Percentiles rank a stretch among this genome's conserved stretches.
phyloP scores from a whole-genome alignment of 2,797 vertebrate genomes.

The Pterois miles region DNA sequence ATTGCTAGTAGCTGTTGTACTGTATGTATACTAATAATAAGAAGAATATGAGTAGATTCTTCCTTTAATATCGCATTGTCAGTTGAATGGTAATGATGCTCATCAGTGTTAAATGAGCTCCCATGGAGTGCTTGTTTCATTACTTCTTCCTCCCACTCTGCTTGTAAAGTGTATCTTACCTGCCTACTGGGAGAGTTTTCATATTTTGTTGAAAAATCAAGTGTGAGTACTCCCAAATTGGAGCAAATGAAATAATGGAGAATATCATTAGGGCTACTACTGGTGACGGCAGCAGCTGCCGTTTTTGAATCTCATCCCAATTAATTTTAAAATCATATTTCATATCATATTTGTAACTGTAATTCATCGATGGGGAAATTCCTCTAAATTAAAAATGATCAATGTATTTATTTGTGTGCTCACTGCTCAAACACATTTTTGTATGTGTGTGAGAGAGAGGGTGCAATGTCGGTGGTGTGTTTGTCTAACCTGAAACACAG shows the following conservation, averaged over 20 bases:
- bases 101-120: slow-evolving; percentile 62
- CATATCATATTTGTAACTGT: no score
- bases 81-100: slow-evolving; percentile 52
- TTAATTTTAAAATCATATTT: slow-evolving; percentile 20
- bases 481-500: slow-evolving; percentile 91
- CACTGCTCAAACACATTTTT: not conserved
- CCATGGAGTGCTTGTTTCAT: slow-evolving; percentile 43
- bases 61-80: slow-evolving; percentile 40
- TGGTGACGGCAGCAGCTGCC: slow-evolving; percentile 42
- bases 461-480: slow-evolving; percentile 12
- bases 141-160: slow-evolving; percentile 40
- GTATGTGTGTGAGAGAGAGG: not conserved
- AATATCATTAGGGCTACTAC: not conserved
- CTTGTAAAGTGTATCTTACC: slow-evolving; percentile 47
- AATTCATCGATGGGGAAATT: slow-evolving; percentile 5
- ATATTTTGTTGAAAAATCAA: slow-evolving; percentile 26
- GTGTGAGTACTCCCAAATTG: slow-evolving; percentile 35
- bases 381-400: slow-evolving; percentile 13
- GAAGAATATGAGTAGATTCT: not conserved
- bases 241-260: slow-evolving; percentile 56
- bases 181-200: slow-evolving; percentile 48
- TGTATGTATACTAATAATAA: not conserved
- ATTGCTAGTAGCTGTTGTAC: not conserved
- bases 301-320: slow-evolving; percentile 22
- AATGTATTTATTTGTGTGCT: not conserved